Evolutionary conservation across 2,797 vertebrate genomes (phyloP), one percentile per base, ranked within the genome.

Genomic region (Coregonus sp.): DNA sequence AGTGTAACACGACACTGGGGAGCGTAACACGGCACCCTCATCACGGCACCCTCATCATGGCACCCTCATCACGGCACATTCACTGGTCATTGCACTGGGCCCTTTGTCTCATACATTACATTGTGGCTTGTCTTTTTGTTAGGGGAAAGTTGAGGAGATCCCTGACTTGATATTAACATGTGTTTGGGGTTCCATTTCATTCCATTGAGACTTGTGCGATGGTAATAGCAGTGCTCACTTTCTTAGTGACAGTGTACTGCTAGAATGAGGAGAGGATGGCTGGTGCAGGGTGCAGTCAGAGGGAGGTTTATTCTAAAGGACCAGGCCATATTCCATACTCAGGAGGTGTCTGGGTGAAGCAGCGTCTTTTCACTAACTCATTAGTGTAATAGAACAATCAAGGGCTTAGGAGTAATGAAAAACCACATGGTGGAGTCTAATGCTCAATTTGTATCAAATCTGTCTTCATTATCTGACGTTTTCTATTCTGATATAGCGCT

Each of bases 401-500:
- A 37, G 15, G 76, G 81, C 74, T 79, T 75, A 80, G 75, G 75
- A 81, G 2, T 5, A 35, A 75, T n/a, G 68, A 78, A 75, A 73
- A 76, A 70, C 73, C 70, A 74, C n/a, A 31, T 70, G 71, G 52
- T 78, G 61, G 47, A 61, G 67, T 71, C 51, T 25, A 72, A 80
- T 29, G 73, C 72, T 82, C 77, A 80, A 78, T 82, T 86, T 83
- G 82, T 87, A 77, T 75, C 52, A 37, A 25, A 84, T 86, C 33
- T 81, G 70, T 74, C 56, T 74, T 11, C 75, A 70, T 86, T 80
- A 79, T 67, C 71, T 47, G 52, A n/a, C 5, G 15, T 67, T 61
- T 67, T 63, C 59, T 69, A 7, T 73, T 77, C 52, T 65, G 67
- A 80, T 77, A 54, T 29, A 51, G 73, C 70, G 14, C 11, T 75